Evolutionary conservation across 2,888 invertebrate species (phyloP).

Genomic region (Flabesymbios commensalis): DNA sequence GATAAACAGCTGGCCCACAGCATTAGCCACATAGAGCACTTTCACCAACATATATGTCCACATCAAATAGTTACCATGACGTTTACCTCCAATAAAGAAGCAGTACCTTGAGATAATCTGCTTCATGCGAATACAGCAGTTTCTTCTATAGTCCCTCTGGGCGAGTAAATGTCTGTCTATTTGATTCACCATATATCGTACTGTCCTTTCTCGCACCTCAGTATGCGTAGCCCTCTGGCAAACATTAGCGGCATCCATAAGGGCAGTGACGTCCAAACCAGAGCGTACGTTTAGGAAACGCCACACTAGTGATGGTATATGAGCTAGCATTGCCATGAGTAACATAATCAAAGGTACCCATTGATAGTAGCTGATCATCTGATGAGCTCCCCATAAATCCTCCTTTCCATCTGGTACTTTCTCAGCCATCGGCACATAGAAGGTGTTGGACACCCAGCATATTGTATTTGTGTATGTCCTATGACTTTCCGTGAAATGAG

Average conservation of each 20-base stretch:
- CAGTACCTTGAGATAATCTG: slow-evolving; percentile 54
- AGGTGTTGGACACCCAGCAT: slow-evolving; percentile 65
- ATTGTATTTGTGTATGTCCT: slow-evolving; percentile 65
- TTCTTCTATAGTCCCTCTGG: slow-evolving; percentile 52
- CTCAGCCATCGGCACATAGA: slow-evolving; percentile 62
- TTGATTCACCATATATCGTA: slow-evolving; percentile 34
- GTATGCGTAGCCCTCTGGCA: slow-evolving; percentile 28
- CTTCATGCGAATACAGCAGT: slow-evolving; percentile 51
- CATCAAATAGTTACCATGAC: slow-evolving; percentile 63
- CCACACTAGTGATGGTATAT: slow-evolving; percentile 31
- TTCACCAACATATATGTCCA: slow-evolving; percentile 61
- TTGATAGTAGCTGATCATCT: slow-evolving; percentile 32
- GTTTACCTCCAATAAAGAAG: slow-evolving; percentile 58
- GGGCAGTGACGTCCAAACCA: slow-evolving; percentile 28
- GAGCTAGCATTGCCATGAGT: slow-evolving; percentile 20
- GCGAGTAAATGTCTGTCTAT: slow-evolving; percentile 50
- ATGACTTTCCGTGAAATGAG: slow-evolving; percentile 64
- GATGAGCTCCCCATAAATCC: slow-evolving; percentile 40
- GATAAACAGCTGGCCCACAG: slow-evolving; percentile 63
- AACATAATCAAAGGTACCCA: slow-evolving; percentile 36
- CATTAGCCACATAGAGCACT: slow-evolving; percentile 61
- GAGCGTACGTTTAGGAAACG: slow-evolving; percentile 33
- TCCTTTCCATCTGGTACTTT: slow-evolving; percentile 58
- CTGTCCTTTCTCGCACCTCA: slow-evolving; percentile 30
- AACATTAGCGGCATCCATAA: slow-evolving; percentile 32